A percentile compares a stretch with the other conserved stretches of the same genome.
phyloP scores from a whole-genome alignment of 2,113 vertebrate species.

The Oophaga pumilio region DNA sequence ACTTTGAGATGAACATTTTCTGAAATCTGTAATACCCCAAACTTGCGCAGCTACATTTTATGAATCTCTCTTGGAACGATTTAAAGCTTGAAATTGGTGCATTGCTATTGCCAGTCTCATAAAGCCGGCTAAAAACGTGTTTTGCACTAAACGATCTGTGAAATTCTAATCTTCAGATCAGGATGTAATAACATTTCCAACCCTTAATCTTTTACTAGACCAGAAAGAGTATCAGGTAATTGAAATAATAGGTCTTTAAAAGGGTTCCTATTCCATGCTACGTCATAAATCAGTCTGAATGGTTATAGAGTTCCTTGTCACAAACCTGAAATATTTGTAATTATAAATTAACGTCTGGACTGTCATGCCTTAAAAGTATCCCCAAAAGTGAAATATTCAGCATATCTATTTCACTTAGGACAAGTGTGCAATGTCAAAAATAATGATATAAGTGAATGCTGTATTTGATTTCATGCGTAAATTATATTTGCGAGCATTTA shows the following conservation, averaged over 20 bases:
- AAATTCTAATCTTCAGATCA: conserved; percentile 38
- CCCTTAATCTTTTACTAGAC: conserved; percentile 50
- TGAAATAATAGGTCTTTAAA: conserved; percentile 41
- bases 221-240: conserved; percentile 30
- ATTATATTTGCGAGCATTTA: not conserved
- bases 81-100: conserved; percentile 8
- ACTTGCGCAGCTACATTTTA: conserved; percentile 29
- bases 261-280: conserved; percentile 26
- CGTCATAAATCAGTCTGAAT: conserved; percentile 23
- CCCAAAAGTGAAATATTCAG: not conserved
- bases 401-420: not conserved
- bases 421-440: not conserved
- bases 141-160: conserved; percentile 46
- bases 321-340: not conserved
- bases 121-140: conserved; percentile 7
- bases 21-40: conserved; percentile 21
- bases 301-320: not conserved
- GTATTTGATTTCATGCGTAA: too few species aligned
- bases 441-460: not conserved
- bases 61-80: conserved; percentile 27
- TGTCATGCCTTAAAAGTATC: not conserved
- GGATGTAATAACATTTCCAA: conserved; percentile 46
- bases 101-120: conserved; percentile 6
- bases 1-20: conserved; percentile 37
- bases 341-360: not conserved